Evolutionary conservation across 2,888 invertebrate species (phyloP), one percentile per base, ranked within the genome.

Genomic region (Lasioglossum calceatum): DNA sequence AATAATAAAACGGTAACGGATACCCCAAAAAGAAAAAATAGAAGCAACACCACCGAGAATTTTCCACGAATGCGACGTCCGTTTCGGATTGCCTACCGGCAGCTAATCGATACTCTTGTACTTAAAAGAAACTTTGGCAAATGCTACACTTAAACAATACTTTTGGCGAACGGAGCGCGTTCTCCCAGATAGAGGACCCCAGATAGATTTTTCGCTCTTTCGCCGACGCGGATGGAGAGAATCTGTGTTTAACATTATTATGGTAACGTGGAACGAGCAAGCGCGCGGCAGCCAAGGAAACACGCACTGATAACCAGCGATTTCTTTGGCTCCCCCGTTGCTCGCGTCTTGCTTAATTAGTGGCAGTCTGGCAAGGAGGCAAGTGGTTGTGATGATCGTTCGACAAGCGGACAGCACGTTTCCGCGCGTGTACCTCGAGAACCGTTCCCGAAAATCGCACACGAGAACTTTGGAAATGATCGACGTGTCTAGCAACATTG

Each of bases 281-380:
- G 39, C 27, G 71, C 27, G 71, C 82, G 12, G 50, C 23, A 70
- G 27, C 23, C 19, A 39, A 74, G 54, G 50, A 73, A 44, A 19
- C 47, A 42, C 23, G 2, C 39, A 19, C 39, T 10, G 39, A 39
- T 4, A 67, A 32, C 64, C 67, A 23, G 23, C 19, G 36, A 1
- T 61, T 71, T 76, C 58, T 74, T 77, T 79, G 78, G 39, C 72
- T 80, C 74, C 75, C 39, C 76, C 19, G 64, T 76, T 42, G 77
- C 61, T 81, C 58, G 79, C 80, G 58, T 78, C n/a, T 61, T 80
- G 27, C 77, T 82, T 84, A 77, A 81, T 91, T 92, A 92, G 88
- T 92, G 92, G 92, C 92, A 92, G 92, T 92, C 85, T 87, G 87
- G 77, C 87, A 77, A 85, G 81, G 90, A 92, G 87, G 83, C 91